Evolutionary conservation across 2,797 vertebrate species (phyloP).

Genomic region (Diplodus sargus): DNA sequence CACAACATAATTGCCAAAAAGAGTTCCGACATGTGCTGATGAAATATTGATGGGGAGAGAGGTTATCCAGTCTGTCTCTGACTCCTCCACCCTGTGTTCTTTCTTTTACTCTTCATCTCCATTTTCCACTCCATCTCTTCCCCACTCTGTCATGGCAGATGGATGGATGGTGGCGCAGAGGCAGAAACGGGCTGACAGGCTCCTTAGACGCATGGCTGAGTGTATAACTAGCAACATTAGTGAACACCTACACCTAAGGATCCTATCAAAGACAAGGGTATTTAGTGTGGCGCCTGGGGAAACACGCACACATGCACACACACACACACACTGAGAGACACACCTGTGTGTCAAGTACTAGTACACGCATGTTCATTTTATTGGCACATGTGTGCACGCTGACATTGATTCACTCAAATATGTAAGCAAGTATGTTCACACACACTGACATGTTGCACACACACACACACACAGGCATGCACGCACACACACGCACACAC

Average conservation of each 20-base stretch:
- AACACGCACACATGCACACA: slow-evolving; percentile 15
- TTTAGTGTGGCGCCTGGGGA: slow-evolving; percentile 58
- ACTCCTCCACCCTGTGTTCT: slow-evolving; percentile 36
- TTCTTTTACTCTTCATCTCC: slow-evolving; percentile 55
- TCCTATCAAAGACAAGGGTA: slow-evolving; percentile 83
- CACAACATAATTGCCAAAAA: slow-evolving; percentile 75
- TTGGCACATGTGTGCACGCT: slow-evolving; percentile 47
- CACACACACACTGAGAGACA: slow-evolving; percentile 33
- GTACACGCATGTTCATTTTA: slow-evolving; percentile 51
- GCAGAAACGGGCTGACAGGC: slow-evolving; percentile 76
- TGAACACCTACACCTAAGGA: slow-evolving; percentile 83
- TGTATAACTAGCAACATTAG: slow-evolving; percentile 87
- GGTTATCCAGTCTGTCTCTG: slow-evolving; percentile 48
- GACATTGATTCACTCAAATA: slow-evolving; percentile 54
- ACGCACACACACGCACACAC: slow-evolving; percentile 72
- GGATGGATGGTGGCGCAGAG: slow-evolving; percentile 55
- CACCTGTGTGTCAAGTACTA: slow-evolving; percentile 43
- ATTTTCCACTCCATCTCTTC: slow-evolving; percentile 69
- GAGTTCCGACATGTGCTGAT: slow-evolving; percentile 68
- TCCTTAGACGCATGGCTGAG: slow-evolving; percentile 83
- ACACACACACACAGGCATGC: slow-evolving; percentile 62
- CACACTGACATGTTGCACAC: slow-evolving; percentile 46
- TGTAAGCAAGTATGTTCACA: slow-evolving; percentile 51
- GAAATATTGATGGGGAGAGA: slow-evolving; percentile 73
- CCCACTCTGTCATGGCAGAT: slow-evolving; percentile 40